Conservation (phyloP, 2,113 vertebrate species). For the Grantiella picta region DNA sequence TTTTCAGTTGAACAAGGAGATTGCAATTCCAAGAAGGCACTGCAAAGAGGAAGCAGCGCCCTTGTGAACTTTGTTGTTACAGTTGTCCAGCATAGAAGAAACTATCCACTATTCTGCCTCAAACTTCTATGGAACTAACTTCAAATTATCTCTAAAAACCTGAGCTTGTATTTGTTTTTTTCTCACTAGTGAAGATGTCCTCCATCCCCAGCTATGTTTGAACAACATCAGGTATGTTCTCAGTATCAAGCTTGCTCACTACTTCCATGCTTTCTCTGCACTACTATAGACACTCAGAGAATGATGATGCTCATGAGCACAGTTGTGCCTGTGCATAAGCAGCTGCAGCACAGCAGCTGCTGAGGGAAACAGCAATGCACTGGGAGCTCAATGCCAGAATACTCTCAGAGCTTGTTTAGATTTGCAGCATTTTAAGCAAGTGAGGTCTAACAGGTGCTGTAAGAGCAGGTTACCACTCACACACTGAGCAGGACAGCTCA, state of each 20-base stretch:
- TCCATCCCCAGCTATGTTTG: neutral
- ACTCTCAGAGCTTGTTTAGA: neutral
- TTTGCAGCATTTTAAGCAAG: neutral
- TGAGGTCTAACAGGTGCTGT: neutral
- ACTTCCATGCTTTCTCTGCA: neutral
- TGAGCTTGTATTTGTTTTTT: neutral
- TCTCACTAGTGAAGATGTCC: neutral
- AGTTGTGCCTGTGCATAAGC: neutral
- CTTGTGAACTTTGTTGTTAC: neutral
- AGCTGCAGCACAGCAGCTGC: neutral
- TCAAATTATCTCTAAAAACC: neutral
- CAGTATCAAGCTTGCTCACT: neutral
- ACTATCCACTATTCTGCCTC: neutral
- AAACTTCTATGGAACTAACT: neutral
- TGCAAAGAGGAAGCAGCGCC: neutral
- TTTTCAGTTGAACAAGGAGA: neutral
- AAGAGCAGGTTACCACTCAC: neutral
- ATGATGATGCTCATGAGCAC: neutral
- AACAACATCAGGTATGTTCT: neutral
- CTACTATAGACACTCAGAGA: accelerated
- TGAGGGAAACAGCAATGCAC: neutral
- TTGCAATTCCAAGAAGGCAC: neutral
- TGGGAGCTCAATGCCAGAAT: neutral
- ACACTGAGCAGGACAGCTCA: neutral
- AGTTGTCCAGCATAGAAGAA: neutral